phyloP scores from a whole-genome alignment of 37 sponge, comb jelly and placozoan genomes.

The Amphimedon queenslandica region DNA sequence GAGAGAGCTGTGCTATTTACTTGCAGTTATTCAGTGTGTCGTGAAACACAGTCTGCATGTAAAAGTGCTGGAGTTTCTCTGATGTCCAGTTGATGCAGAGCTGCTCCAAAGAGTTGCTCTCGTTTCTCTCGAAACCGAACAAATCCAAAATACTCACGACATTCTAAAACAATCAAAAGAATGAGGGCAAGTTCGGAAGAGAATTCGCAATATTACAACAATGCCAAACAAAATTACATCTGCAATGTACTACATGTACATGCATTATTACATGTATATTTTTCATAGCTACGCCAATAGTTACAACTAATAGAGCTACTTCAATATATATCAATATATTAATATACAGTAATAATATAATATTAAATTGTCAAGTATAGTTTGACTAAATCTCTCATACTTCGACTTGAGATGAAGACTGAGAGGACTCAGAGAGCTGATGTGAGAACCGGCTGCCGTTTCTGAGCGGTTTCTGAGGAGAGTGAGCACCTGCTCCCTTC shows the following conservation, averaged over 20 bases:
- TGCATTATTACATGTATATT: not conserved
- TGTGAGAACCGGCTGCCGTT: not conserved
- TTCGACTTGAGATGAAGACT: not conserved
- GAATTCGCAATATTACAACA: not conserved
- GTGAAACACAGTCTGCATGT: conserved; percentile 36
- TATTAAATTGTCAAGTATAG: no score
- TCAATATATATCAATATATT: no score
- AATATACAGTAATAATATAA: no score
- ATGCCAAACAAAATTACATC: not conserved
- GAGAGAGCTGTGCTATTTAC: no score
- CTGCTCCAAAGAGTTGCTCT: conserved; percentile 72
- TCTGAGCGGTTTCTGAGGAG: not conserved
- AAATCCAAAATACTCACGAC: conserved; percentile 54
- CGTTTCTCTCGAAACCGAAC: conserved; percentile 71
- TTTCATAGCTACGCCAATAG: no score
- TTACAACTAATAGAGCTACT: no score
- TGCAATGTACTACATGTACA: not conserved
- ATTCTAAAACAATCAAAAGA: not conserved
- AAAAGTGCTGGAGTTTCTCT: conserved; percentile 59
- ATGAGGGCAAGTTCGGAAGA: not conserved
- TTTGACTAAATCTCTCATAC: no score
- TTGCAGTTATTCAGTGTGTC: conserved; percentile 28
- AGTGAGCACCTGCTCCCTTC: conserved; percentile 35
- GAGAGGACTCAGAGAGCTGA: not conserved
- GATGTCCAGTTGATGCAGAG: conserved; percentile 70